Evolutionary conservation across 2,797 vertebrate species (phyloP).

Genomic region (Tinamus major): DNA sequence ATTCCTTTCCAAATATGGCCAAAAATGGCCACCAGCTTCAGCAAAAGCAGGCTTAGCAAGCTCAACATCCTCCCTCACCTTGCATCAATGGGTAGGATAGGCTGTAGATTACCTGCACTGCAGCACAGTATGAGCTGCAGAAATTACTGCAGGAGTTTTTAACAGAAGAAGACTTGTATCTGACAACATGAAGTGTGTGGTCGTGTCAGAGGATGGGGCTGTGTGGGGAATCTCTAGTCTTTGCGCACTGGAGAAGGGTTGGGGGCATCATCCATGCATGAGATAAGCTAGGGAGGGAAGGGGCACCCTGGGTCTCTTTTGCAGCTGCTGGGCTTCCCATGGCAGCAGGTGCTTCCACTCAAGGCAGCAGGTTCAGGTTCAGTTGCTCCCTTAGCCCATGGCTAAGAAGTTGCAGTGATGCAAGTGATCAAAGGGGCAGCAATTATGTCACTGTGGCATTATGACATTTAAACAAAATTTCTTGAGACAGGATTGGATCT

Average conservation of each 20-base stretch:
- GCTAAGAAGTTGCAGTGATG: not conserved
- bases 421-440: not conserved
- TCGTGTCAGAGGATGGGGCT: not conserved
- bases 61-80: not conserved
- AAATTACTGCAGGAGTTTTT: not conserved
- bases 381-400: not conserved
- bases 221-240: not conserved
- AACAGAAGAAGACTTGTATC: not conserved
- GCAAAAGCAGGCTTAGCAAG: not conserved
- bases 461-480: not conserved
- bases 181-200: fast-evolving
- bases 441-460: not conserved
- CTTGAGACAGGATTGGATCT: not conserved
- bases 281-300: not conserved
- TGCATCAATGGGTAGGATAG: not conserved
- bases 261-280: not conserved
- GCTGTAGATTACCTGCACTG: fast-evolving
- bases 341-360: fast-evolving
- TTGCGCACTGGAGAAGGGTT: not conserved
- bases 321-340: fast-evolving
- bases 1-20: not conserved
- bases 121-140: not conserved
- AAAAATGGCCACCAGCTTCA: not conserved
- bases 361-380: not conserved
- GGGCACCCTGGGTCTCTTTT: fast-evolving